Evolutionary conservation across 2,888 invertebrate species (phyloP).

Genomic region (Incurvaria masculella): DNA sequence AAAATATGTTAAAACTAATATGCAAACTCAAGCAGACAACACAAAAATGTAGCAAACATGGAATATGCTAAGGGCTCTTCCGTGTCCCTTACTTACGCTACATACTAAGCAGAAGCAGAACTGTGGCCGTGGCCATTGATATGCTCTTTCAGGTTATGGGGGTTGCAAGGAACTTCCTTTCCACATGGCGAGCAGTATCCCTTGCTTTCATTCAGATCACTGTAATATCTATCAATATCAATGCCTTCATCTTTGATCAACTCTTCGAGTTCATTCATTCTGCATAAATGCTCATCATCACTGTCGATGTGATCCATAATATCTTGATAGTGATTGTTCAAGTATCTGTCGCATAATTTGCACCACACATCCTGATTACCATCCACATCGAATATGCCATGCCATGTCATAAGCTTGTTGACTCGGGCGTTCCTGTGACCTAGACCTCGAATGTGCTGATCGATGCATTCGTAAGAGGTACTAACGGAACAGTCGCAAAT

Average conservation of each 20-base stretch:
- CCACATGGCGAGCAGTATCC: not conserved
- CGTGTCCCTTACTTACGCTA: too few relatives aligned
- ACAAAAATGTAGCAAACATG: too few relatives aligned
- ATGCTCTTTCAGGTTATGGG: not conserved
- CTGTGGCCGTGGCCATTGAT: not conserved
- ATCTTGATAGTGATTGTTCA: not conserved
- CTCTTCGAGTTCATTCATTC: not conserved
- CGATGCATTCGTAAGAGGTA: not conserved
- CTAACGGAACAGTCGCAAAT: not conserved
- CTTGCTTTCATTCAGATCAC: not conserved
- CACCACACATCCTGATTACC: not conserved
- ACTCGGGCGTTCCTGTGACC: not conserved
- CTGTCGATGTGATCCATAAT: not conserved
- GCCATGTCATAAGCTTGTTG: not conserved
- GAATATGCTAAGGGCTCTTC: too few relatives aligned
- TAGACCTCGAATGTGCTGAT: not conserved
- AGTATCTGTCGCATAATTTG: not conserved
- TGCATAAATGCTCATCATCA: not conserved
- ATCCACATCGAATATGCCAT: not conserved
- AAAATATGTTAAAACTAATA: too few relatives aligned
- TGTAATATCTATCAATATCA: not conserved
- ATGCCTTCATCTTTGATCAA: not conserved
- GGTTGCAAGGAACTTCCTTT: not conserved
- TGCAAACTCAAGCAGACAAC: too few relatives aligned
- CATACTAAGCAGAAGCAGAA: too few relatives aligned